Evolutionary conservation across 2,113 vertebrate species (phyloP), one percentile per base, ranked within the genome.

Genomic region (Dasyornis broadbenti): DNA sequence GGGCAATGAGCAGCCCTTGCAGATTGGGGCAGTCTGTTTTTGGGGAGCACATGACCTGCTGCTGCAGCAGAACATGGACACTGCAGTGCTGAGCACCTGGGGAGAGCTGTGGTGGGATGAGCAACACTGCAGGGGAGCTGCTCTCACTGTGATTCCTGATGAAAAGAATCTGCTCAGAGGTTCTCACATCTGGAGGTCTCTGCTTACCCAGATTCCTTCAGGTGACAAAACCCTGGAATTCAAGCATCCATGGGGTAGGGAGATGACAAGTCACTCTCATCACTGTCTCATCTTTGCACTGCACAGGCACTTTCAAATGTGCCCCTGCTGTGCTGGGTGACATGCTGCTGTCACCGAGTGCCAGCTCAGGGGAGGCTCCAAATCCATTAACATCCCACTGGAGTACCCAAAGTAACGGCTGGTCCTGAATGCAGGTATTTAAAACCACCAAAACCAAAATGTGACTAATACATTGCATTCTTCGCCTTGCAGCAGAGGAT

Each of bases 401-500:
- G 18, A 57, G 60, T 35, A 28, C 22, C 80, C 53, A 3, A 13
- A 42, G 31, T 5, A 59, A 57, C 3, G 1, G 11, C 44, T 27
- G 54, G 7, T 37, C 75, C 82, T 1, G 0, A 30, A 30, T 10
- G 37, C 52, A 9, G 44, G 45, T 22, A 19, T 22, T 69, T 40
- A 45, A 86, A 94, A 69, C 82, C 92, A 84, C 91, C 65, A 77
- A 86, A 81, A n/a, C 88, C 89, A 64, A 76, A 61, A 44, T 0
- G 21, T 89, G 83, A 93, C 71, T 79, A 91, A 89, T 4, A 54
- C 1, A 0, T 35, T 73, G 23, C 80, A 59, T 56, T 92, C 69
- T 82, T 86, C 70, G 79, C 72, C 89, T 91, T 9, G 68, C 63
- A 93, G 88, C 83, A 1, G 52, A 86, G 82, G 83, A 92, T 86